Conservation (phyloP, 2,797 vertebrate species). For the Xiphophorus birchmanni region DNA sequence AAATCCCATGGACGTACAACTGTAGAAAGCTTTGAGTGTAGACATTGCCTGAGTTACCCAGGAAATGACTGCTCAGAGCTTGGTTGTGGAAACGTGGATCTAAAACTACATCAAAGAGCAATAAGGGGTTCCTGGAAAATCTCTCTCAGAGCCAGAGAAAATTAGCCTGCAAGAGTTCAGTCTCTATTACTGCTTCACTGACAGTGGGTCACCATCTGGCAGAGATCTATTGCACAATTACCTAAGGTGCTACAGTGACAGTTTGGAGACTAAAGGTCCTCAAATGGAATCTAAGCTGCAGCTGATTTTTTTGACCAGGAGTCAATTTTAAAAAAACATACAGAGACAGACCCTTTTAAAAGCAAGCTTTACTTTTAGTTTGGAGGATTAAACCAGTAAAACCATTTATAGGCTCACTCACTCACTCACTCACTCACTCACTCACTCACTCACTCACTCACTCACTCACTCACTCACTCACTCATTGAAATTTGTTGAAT, state of each 20-base stretch:
- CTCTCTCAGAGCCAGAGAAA: conserved; percentile 53
- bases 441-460: conserved; percentile 2
- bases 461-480: conserved; percentile 5
- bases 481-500: conserved; percentile 20
- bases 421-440: conserved; percentile 2
- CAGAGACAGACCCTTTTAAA: conserved; percentile 21
- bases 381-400: conserved; percentile 20
- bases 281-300: conserved; percentile 49
- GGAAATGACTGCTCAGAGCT: not conserved
- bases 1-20: not conserved
- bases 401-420: not conserved
- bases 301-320: conserved; percentile 44
- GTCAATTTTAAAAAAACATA: conserved; percentile 33
- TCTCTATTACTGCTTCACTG: conserved; percentile 55
- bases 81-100: conserved; percentile 35
- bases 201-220: conserved; percentile 72
- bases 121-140: conserved; percentile 42
- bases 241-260: conserved; percentile 54
- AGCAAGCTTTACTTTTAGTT: conserved; percentile 33
- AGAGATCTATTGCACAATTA: conserved; percentile 76
- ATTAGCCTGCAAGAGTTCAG: conserved; percentile 59
- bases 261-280: conserved; percentile 59
- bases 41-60: conserved; percentile 19
- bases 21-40: conserved; percentile 29
- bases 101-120: conserved; percentile 51